These are phyloP conservation scores for Sakesphorus luctuosus DNA, from an alignment of 2,113 vertebrate genomes.

Conservation along the genomic window DNA sequence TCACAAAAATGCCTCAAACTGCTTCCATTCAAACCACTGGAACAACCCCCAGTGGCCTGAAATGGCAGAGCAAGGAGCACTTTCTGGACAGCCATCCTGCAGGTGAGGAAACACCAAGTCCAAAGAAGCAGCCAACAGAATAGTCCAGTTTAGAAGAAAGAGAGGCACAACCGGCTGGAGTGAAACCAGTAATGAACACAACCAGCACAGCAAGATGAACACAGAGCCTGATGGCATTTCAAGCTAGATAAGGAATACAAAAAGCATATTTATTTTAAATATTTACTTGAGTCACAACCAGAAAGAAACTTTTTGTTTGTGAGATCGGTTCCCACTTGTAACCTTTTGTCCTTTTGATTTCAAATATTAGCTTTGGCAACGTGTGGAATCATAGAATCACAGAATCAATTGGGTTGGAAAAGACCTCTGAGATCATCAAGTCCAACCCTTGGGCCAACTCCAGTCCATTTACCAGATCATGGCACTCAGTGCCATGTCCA, in stretches of 20 bases:
- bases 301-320: neutral
- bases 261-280: accelerated
- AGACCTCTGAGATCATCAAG: too few relatives aligned
- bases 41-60: accelerated
- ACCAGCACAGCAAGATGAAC: neutral
- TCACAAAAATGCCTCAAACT: neutral
- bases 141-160: neutral
- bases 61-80: neutral
- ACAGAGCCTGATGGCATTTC: neutral
- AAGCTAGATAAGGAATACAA: neutral
- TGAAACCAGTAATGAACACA: neutral
- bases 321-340: neutral
- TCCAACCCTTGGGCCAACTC: too few relatives aligned
- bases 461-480: too few relatives aligned
- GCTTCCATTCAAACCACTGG: neutral
- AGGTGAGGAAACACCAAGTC: neutral
- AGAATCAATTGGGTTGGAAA: too few relatives aligned
- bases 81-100: neutral
- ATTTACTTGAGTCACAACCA: neutral
- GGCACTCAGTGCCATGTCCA: too few relatives aligned
- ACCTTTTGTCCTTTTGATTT: neutral
- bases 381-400: neutral
- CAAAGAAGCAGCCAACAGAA: neutral
- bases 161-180: neutral
- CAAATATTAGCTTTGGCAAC: neutral